These are phyloP conservation scores for Drosophila sucinea DNA, from an alignment of 1,140 invertebrate genomes.

Conservation along the genomic window DNA sequence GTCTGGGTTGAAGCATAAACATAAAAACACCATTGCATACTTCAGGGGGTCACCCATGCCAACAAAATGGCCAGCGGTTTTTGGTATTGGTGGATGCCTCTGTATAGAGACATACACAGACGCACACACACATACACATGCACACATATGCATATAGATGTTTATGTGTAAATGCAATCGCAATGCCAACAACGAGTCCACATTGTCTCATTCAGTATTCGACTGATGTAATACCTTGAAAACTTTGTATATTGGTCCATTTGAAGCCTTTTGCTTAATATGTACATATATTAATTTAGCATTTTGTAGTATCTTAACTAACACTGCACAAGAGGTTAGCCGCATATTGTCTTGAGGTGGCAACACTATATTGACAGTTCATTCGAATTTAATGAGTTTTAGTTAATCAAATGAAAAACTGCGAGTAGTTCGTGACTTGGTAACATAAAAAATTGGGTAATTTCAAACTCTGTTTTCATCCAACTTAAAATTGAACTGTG, in stretches of 20 bases:
- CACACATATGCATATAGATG: slow-evolving; percentile 1
- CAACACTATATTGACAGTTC: too few relatives aligned
- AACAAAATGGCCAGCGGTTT: slow-evolving; percentile 53
- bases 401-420: background rate
- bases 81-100: slow-evolving; percentile 22
- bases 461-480: background rate
- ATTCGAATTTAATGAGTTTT: too few relatives aligned
- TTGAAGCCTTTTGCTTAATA: too few relatives aligned
- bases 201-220: background rate
- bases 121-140: background rate
- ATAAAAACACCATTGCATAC: slow-evolving; percentile 68
- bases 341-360: too few relatives aligned
- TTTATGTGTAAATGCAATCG: slow-evolving; percentile 24
- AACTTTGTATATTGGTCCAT: background rate
- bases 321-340: too few relatives aligned
- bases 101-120: slow-evolving; percentile 13
- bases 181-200: slow-evolving; percentile 20
- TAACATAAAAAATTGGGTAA: background rate
- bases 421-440: background rate
- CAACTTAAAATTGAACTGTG: background rate
- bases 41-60: slow-evolving; percentile 63
- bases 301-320: too few relatives aligned
- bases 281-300: too few relatives aligned
- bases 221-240: background rate
- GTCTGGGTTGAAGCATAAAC: slow-evolving; percentile 51